A percentile compares a stretch with the other conserved stretches of the same genome.
Conservation (phyloP, 2,113 vertebrate genomes). For the Entomyzon cyanotis region DNA sequence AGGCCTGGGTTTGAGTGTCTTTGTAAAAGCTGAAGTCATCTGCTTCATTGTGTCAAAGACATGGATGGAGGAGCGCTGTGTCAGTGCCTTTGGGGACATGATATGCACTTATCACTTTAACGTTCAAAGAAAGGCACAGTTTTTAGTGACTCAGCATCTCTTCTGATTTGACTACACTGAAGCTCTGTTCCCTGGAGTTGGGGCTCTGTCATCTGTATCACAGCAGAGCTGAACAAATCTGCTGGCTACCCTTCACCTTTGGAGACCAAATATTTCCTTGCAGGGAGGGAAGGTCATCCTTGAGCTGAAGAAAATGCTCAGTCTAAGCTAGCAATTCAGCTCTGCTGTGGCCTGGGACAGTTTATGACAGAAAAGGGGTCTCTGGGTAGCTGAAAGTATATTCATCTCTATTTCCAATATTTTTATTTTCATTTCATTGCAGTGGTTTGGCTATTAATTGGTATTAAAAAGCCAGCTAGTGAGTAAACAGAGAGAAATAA, state of each 20-base stretch:
- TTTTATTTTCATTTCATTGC: neutral
- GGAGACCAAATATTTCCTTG: neutral
- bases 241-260: neutral
- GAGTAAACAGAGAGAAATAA: neutral
- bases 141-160: neutral
- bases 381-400: neutral
- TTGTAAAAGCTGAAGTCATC: neutral
- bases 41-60: neutral
- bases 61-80: neutral
- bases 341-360: neutral
- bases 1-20: neutral
- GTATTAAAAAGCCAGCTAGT: neutral
- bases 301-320: neutral
- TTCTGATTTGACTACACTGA: neutral
- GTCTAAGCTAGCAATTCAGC: neutral
- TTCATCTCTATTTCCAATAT: neutral
- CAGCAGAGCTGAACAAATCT: neutral
- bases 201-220: neutral
- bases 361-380: neutral
- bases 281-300: neutral
- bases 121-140: neutral
- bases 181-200: neutral
- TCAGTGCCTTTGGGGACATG: neutral
- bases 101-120: accelerated
- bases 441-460: neutral